phyloP scores from a whole-genome alignment of 1,140 invertebrate genomes.

The Chironomus tepperi region DNA sequence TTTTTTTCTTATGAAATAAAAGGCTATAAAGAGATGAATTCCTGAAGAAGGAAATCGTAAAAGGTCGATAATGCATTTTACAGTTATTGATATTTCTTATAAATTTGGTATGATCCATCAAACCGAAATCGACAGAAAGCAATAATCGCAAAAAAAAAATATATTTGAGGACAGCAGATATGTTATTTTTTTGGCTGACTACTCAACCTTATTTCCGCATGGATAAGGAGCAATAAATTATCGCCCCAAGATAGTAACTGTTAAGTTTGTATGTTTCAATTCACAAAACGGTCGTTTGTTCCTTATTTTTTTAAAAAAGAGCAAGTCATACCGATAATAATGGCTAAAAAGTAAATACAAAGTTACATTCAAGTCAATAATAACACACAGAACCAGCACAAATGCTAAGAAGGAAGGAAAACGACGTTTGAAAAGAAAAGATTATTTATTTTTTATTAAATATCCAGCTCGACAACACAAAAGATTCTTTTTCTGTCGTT shows the following conservation, averaged over 20 bases:
- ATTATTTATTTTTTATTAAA: slow-evolving; percentile 20
- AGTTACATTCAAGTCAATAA: no score
- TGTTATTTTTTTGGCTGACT: no score
- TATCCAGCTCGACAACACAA: neutral
- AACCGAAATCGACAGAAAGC: no score
- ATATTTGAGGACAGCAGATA: no score
- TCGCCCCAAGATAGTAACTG: neutral
- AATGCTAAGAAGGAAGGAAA: neutral
- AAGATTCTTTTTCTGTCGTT: slow-evolving; percentile 5
- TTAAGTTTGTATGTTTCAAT: slow-evolving; percentile 18
- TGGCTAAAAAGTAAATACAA: neutral
- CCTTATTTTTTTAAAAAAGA: neutral
- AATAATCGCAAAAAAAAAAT: no score
- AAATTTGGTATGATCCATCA: neutral
- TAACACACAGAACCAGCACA: neutral
- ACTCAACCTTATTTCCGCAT: neutral
- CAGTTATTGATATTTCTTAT: neutral
- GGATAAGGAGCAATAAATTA: slow-evolving; percentile 15
- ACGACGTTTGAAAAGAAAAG: neutral
- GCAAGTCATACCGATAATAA: no score
- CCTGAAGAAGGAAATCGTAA: no score
- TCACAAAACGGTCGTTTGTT: neutral
- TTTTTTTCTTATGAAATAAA: no score
- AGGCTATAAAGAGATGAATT: no score
- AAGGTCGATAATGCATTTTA: neutral